Evolutionary conservation across 2,888 invertebrate genomes (phyloP).

Genomic region (Notodonta ziczac): DNA sequence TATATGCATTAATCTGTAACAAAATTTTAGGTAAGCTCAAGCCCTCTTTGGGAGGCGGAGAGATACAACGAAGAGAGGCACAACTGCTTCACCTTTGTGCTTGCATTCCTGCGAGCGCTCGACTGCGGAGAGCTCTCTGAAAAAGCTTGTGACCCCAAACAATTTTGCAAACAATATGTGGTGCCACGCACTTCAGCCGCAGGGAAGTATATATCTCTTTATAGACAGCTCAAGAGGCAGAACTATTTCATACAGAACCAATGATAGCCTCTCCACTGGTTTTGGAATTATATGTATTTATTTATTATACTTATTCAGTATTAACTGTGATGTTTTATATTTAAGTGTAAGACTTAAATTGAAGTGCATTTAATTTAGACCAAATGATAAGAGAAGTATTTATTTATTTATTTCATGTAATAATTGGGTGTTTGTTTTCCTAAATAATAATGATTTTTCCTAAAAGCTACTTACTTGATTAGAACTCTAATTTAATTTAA

Average conservation of each 20-base stretch:
- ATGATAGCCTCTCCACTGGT: slow-evolving; percentile 56
- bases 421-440: slow-evolving; percentile 1
- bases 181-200: slow-evolving; percentile 92
- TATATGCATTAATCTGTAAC: slow-evolving; percentile 4
- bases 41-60: slow-evolving; percentile 86
- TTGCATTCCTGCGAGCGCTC: slow-evolving; percentile 90
- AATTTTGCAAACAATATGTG: slow-evolving; percentile 92
- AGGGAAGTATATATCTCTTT: slow-evolving; percentile 93
- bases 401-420: slow-evolving; percentile 12
- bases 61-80: slow-evolving; percentile 90
- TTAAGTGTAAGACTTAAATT: slow-evolving; percentile 70
- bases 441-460: background rate
- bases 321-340: slow-evolving; percentile 81
- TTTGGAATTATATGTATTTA: slow-evolving; percentile 58
- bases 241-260: slow-evolving; percentile 78
- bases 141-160: slow-evolving; percentile 87
- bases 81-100: slow-evolving; percentile 95
- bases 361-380: slow-evolving; percentile 79
- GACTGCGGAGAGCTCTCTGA: slow-evolving; percentile 89
- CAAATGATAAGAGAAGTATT: slow-evolving; percentile 59
- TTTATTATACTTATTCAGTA: slow-evolving; percentile 73
- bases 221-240: slow-evolving; percentile 87
- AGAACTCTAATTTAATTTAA: background rate
- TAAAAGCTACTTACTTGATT: too few species aligned
- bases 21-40: slow-evolving; percentile 75